phyloP scores from a whole-genome alignment of 2,797 vertebrate species.

The Argya squamiceps region DNA sequence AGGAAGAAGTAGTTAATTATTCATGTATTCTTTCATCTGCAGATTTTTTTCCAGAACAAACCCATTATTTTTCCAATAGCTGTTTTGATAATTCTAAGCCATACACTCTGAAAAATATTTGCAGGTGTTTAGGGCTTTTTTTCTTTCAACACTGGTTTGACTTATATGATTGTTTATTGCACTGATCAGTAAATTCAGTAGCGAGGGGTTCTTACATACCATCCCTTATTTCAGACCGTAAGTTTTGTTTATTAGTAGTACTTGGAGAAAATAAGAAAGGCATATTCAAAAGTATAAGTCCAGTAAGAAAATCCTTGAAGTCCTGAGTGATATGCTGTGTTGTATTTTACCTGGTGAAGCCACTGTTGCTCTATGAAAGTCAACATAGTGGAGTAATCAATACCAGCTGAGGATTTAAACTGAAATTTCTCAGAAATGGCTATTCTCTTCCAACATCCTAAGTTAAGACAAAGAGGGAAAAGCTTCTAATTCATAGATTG shows the following conservation, averaged over 20 bases:
- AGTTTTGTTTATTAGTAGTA: neutral
- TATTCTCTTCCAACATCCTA: neutral
- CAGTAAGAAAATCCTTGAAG: neutral
- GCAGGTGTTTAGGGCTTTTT: neutral
- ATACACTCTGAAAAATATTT: neutral
- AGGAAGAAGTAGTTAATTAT: neutral
- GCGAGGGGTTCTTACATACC: accelerated
- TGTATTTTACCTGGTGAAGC: neutral
- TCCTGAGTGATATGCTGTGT: neutral
- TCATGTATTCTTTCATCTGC: neutral
- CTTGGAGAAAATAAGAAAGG: neutral
- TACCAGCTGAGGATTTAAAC: neutral
- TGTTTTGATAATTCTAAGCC: neutral
- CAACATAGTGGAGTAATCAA: neutral
- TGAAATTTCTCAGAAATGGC: neutral
- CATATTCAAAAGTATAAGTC: neutral
- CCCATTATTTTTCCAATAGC: neutral
- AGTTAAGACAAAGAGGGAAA: neutral
- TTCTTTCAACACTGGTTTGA: neutral
- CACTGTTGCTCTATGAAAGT: neutral
- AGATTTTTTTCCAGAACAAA: neutral
- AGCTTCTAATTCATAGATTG: neutral
- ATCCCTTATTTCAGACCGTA: neutral
- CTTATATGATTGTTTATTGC: neutral
- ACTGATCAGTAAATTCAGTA: neutral